Evolutionary conservation across 2,113 vertebrate species (phyloP).

Genomic region (Seriola rivoliana): DNA sequence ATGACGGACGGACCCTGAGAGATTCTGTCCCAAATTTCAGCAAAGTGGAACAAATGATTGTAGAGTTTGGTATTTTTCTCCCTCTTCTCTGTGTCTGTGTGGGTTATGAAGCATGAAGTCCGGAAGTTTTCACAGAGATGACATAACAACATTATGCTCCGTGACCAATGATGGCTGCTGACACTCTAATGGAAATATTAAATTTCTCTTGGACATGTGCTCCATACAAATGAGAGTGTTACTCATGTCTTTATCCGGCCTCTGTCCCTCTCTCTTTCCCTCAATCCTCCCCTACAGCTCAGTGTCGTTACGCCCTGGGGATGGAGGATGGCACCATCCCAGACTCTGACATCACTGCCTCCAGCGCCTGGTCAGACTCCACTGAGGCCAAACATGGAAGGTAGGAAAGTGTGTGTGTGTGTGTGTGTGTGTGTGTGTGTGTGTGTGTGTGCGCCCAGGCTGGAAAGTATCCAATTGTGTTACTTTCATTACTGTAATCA

Average conservation of each 20-base stretch:
- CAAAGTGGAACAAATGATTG: conserved; percentile 21
- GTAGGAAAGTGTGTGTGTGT: conserved; percentile 70
- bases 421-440: conserved; percentile 6
- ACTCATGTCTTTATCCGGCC: conserved; percentile 39
- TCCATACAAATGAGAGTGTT: conserved; percentile 42
- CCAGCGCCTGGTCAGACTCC: conserved; percentile 95
- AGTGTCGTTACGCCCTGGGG: conserved; percentile 94
- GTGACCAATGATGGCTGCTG: conserved; percentile 63
- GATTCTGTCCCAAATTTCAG: conserved; percentile 22
- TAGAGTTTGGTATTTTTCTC: conserved; percentile 2
- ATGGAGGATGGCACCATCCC: conserved; percentile 94
- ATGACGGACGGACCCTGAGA: background rate
- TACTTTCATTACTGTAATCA: background rate
- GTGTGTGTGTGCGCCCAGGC: background rate
- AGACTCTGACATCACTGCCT: conserved; percentile 92
- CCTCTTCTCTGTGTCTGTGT: conserved; percentile 22
- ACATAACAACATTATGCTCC: conserved; percentile 64
- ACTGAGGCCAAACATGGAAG: conserved; percentile 94
- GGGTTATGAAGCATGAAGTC: conserved; percentile 49
- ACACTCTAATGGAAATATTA: conserved; percentile 67
- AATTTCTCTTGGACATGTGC: conserved; percentile 32
- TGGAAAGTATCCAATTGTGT: conserved; percentile 3
- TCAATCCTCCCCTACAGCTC: conserved; percentile 78
- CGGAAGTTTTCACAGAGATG: conserved; percentile 71
- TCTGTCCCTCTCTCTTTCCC: conserved; percentile 5